Evolutionary conservation across 2,797 vertebrate species (phyloP), one percentile per base, ranked within the genome.

Genomic region (Natrix natrix): DNA sequence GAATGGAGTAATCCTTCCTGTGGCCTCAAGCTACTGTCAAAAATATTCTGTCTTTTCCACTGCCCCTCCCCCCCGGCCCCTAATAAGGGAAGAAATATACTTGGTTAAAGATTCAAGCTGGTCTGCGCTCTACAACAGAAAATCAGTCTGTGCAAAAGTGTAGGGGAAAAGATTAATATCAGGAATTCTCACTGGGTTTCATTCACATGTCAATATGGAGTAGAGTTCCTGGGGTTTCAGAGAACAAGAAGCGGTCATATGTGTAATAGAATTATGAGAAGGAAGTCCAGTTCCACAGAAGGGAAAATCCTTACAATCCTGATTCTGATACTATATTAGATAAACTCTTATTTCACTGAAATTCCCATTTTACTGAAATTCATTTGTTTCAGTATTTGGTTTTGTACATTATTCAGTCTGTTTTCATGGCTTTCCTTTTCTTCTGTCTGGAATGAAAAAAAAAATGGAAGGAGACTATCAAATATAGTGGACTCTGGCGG

Each of bases 21-120:
- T 92, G 93, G 92, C 90, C 87, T 89, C 91, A 91, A 87, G 90
- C 93, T n/a, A 93, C 69, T 89, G 90, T 61, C 91, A 94, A 94
- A 93, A 92, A 92, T 91, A 94, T 86, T 89, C 69, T 56, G 48
- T 89, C 92, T 90, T 93, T 74, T 89, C 87, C 69, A 57, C 52
- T 54, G 37, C 74, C n/a, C 0, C 16, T 48, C 32, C 37, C 26
- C 52, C 66, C 59, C 26, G 26, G 0, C 10, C 87, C 37, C 69
- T 20, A 37, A 83, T 92, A 86, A 92, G 69, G 69, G 54, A 91
- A 94, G 74, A 66, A 94, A 91, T 87, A 55, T 59, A 91, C 74
- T 66, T 89, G n/a, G 54, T 89, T 92, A 59, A 89, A 89, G 7
- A 87, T 74, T 48, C 54, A 52, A 13, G 52, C 57, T 22, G 57